Percentiles rank a stretch among this genome's conserved stretches.
Evolutionary conservation across 2,113 vertebrate species (phyloP).

Genomic region (Tachuris rubrigastra): DNA sequence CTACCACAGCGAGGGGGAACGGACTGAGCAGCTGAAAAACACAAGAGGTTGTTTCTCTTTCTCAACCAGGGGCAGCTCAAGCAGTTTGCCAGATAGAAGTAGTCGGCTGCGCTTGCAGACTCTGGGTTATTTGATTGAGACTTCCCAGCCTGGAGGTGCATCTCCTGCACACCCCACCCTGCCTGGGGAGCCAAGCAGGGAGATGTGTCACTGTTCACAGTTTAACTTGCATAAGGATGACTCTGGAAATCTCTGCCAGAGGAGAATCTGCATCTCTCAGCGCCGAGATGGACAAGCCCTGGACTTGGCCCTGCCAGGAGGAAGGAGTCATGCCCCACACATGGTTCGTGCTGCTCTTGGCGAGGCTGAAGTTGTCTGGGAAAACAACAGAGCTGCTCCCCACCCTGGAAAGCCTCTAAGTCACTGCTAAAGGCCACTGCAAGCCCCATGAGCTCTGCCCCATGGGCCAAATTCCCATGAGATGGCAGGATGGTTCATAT

Average conservation of each 20-base stretch:
- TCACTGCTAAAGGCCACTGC: rapidly evolving
- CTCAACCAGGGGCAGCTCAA: background rate
- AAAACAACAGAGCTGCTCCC: background rate
- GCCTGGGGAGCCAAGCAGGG: background rate
- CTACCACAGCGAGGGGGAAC: background rate
- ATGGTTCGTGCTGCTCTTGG: background rate
- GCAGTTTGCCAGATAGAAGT: background rate
- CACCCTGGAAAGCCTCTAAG: background rate
- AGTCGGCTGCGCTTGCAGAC: background rate
- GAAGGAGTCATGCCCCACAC: background rate
- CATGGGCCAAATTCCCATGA: background rate
- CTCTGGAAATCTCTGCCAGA: background rate
- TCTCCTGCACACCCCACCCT: background rate
- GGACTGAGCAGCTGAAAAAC: background rate
- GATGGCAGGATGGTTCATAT: background rate
- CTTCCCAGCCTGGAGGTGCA: background rate
- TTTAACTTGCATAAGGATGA: background rate
- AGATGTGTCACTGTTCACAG: background rate
- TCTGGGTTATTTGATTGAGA: background rate
- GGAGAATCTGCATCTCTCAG: background rate
- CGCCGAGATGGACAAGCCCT: background rate
- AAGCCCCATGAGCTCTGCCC: background rate
- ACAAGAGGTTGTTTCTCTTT: background rate
- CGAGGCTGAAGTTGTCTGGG: background rate
- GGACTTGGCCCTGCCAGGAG: background rate